These are phyloP conservation scores for Pelodytes ibericus DNA, from an alignment of 2,797 vertebrate genomes.

Conservation along the genomic window DNA sequence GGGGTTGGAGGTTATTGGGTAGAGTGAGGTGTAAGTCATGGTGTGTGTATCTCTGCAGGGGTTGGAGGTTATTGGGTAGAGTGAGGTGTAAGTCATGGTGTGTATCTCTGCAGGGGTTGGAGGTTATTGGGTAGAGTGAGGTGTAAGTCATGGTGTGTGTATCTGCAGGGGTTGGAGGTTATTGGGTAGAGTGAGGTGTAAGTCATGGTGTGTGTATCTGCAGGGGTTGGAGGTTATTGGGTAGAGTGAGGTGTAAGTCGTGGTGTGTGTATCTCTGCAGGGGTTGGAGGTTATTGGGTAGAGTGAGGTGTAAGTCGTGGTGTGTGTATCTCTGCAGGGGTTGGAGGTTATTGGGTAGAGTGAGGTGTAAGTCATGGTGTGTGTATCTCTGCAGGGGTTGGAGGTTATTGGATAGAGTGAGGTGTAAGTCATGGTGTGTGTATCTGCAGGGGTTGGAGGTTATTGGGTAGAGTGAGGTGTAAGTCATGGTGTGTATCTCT, in stretches of 20 bases:
- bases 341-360: constrained; percentile 84
- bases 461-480: constrained; percentile 85
- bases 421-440: constrained; percentile 68
- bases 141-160: constrained; percentile 63
- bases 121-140: constrained; percentile 86
- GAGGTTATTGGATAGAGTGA: constrained; percentile 85
- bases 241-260: constrained; percentile 81
- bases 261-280: constrained; percentile 60
- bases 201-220: constrained; percentile 42
- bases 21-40: constrained; percentile 79
- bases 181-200: constrained; percentile 84
- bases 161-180: constrained; percentile 82
- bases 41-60: constrained; percentile 68
- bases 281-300: constrained; percentile 85
- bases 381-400: constrained; percentile 72
- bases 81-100: constrained; percentile 77
- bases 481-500: constrained; percentile 57
- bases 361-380: constrained; percentile 75
- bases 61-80: constrained; percentile 82
- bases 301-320: constrained; percentile 77
- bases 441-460: constrained; percentile 79
- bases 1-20: constrained; percentile 85
- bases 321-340: constrained; percentile 68
- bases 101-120: constrained; percentile 75
- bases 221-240: constrained; percentile 86